Evolutionary conservation across 2,888 invertebrate genomes (phyloP).

Genomic region (Hyles lineata): DNA sequence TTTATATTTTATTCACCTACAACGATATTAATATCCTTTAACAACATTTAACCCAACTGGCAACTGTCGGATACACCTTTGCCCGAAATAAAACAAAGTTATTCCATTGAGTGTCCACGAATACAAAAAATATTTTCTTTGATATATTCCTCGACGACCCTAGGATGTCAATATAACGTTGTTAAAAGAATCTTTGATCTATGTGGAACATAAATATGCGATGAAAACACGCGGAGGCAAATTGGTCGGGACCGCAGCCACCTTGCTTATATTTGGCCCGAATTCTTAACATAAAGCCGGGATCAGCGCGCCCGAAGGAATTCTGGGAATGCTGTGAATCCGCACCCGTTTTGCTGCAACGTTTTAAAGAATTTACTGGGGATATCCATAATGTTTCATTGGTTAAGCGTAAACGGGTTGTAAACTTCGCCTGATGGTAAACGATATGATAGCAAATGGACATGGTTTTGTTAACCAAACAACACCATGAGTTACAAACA

Average conservation of each 20-base stretch:
- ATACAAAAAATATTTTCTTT: conserved; percentile 6
- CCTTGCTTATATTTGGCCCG: conserved; percentile 30
- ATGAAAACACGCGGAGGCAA: conserved; percentile 15
- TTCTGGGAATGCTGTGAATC: conserved; percentile 39
- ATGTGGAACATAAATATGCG: conserved; percentile 11
- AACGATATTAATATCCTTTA: too few species aligned
- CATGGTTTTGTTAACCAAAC: too few species aligned
- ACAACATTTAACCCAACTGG: too few species aligned
- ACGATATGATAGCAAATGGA: too few species aligned
- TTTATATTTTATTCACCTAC: too few species aligned
- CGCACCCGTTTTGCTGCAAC: not conserved
- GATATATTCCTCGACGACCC: not conserved
- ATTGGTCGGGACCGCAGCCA: conserved; percentile 26
- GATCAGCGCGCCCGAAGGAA: conserved; percentile 45
- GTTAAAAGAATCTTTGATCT: conserved; percentile 19
- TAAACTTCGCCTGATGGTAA: too few species aligned
- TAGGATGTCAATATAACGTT: not conserved
- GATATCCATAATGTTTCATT: not conserved
- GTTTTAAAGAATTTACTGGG: not conserved
- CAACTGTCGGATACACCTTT: not conserved
- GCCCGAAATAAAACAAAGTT: not conserved
- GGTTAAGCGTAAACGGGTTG: not conserved
- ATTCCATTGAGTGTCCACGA: not conserved
- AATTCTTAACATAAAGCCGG: conserved; percentile 57
- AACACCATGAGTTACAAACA: too few species aligned